Evolutionary conservation across 2,888 invertebrate species (phyloP).

Genomic region (Stegophylla sp.): DNA sequence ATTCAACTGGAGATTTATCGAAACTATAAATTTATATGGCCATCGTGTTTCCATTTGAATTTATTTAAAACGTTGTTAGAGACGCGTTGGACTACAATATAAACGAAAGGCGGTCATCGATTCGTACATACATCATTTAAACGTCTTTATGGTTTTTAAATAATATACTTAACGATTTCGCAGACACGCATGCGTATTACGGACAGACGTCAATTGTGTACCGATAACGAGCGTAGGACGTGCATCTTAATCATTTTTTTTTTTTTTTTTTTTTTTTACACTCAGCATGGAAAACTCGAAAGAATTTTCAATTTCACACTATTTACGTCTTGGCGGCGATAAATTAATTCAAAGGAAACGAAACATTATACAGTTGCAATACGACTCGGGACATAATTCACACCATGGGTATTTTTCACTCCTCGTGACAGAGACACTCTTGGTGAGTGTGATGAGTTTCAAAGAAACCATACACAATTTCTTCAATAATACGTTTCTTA

Average conservation of each 20-base stretch:
- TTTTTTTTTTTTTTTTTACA: no score
- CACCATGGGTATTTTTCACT: background rate
- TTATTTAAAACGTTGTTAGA: background rate
- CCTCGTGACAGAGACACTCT: no score
- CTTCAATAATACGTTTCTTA: no score
- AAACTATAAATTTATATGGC: background rate
- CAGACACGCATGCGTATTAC: background rate
- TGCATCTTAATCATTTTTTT: conserved; percentile 27
- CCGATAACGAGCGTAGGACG: conserved; percentile 23
- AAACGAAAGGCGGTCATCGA: no score
- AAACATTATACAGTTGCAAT: no score
- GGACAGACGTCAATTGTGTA: conserved; percentile 8
- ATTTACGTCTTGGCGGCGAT: background rate
- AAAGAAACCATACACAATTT: no score
- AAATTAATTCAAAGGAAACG: conserved; percentile 7
- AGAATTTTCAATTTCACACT: conserved; percentile 30
- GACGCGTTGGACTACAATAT: background rate
- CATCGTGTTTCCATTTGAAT: background rate
- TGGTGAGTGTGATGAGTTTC: no score
- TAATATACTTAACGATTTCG: background rate
- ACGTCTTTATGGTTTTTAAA: background rate
- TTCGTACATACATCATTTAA: no score
- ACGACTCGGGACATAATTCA: conserved; percentile 3
- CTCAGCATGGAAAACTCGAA: background rate
- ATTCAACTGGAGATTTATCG: background rate